These are phyloP conservation scores for Petrocephalus zakoni DNA, from an alignment of 2,113 vertebrate species.

Conservation along the genomic window DNA sequence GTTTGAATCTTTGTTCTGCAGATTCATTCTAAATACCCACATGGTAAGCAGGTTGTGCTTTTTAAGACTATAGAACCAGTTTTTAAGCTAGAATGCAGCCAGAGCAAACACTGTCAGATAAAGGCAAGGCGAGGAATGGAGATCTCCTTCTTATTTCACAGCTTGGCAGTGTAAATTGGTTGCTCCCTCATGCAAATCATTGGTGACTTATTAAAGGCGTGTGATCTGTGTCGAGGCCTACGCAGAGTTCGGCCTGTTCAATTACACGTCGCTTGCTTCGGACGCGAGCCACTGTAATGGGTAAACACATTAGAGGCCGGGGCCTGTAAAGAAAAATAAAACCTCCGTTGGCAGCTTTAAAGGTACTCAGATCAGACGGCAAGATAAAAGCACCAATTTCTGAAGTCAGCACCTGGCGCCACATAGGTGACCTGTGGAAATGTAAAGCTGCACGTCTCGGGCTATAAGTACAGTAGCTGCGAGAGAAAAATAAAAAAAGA, in stretches of 20 bases:
- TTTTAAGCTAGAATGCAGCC: neutral
- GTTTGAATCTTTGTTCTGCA: neutral
- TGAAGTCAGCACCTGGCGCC: neutral
- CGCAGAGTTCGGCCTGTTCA: conserved; percentile 38
- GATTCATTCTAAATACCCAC: neutral
- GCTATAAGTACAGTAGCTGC: neutral
- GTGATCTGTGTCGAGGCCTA: conserved; percentile 27
- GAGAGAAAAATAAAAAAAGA: neutral
- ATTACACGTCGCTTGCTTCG: conserved; percentile 39
- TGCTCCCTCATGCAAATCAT: conserved; percentile 49
- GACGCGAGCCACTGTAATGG: conserved; percentile 25
- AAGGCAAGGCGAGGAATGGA: conserved; percentile 1
- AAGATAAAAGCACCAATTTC: neutral
- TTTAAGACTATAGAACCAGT: neutral
- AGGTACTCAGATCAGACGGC: neutral
- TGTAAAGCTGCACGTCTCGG: neutral
- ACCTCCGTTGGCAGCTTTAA: neutral
- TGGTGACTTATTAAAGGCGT: conserved; percentile 44
- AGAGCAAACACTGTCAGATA: neutral
- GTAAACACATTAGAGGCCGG: conserved; percentile 21
- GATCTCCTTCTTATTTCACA: conserved; percentile 6
- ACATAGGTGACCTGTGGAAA: neutral
- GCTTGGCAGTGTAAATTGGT: conserved; percentile 41
- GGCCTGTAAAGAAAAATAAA: neutral
- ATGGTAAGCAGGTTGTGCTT: neutral